Evolutionary conservation across 2,113 vertebrate species (phyloP).

Genomic region (Zingel zingel): DNA sequence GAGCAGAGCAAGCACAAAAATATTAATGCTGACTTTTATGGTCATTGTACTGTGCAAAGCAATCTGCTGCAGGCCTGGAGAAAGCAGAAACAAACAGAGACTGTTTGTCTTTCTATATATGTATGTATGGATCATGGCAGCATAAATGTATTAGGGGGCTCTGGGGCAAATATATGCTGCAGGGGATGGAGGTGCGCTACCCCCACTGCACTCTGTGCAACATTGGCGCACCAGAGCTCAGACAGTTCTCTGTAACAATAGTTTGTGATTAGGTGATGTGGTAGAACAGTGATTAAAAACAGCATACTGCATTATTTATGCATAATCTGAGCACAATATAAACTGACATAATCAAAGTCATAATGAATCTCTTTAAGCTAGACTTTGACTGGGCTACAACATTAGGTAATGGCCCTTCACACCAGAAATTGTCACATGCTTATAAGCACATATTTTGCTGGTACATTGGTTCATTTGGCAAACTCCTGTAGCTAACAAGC

Average conservation of each 20-base stretch:
- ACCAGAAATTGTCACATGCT: background rate
- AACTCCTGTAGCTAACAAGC: background rate
- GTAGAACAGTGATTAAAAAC: background rate
- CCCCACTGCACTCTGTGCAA: background rate
- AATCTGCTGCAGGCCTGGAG: slow-evolving; percentile 42
- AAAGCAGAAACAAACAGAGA: slow-evolving; percentile 35
- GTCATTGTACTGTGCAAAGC: slow-evolving; percentile 59
- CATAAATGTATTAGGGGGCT: slow-evolving; percentile 18
- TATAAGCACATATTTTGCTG: background rate
- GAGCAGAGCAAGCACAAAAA: slow-evolving; percentile 25
- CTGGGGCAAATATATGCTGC: background rate
- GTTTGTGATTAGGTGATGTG: background rate
- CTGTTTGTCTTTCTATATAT: slow-evolving; percentile 32
- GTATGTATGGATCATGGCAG: slow-evolving; percentile 27
- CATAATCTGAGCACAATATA: background rate
- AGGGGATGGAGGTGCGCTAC: background rate
- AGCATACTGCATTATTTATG: background rate
- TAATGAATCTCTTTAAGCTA: background rate
- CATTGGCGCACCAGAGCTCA: no score
- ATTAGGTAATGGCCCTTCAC: background rate
- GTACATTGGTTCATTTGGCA: background rate
- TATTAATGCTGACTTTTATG: slow-evolving; percentile 56
- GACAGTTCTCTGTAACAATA: background rate
- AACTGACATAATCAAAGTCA: background rate
- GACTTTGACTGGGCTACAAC: background rate